phyloP scores from a whole-genome alignment of 2,797 vertebrate species.

The Uromys caudimaculatus region DNA sequence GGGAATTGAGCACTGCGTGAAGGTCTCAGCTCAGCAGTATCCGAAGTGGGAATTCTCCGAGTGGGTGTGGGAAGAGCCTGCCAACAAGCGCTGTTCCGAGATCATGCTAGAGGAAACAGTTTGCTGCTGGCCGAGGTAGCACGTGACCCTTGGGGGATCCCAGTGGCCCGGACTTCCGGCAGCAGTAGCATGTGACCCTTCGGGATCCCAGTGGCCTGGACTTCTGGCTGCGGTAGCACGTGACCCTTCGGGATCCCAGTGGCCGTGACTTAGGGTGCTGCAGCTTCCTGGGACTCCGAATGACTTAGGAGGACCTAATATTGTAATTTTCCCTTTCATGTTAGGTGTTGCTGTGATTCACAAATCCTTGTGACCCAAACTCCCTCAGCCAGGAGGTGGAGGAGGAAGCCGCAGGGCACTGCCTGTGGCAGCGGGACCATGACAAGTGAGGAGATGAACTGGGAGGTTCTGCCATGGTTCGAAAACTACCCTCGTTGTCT shows the following conservation, averaged over 20 bases:
- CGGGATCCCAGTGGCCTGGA: not conserved
- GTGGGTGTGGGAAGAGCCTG: not conserved
- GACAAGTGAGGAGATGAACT: slow-evolving; percentile 65
- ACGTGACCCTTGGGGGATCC: too few species aligned
- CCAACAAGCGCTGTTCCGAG: not conserved
- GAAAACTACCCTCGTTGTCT: slow-evolving; percentile 54
- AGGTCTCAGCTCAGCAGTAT: not conserved
- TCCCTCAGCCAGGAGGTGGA: slow-evolving; percentile 76
- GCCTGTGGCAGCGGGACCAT: slow-evolving; percentile 49
- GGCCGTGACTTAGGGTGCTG: not conserved
- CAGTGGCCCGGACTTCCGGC: too few species aligned
- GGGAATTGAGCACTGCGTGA: not conserved
- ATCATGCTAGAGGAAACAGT: not conserved
- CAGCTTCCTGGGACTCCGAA: not conserved
- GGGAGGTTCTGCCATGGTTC: slow-evolving; percentile 45
- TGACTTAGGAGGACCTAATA: not conserved
- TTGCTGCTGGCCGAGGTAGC: not conserved
- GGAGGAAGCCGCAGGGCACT: slow-evolving; percentile 71
- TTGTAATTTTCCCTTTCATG: slow-evolving; percentile 59
- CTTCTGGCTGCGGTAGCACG: too few species aligned
- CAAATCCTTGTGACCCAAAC: slow-evolving; percentile 87
- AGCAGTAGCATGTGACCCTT: not conserved
- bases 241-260: not conserved
- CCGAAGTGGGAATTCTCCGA: not conserved
- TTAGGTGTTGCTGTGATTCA: slow-evolving; percentile 90